Percentiles rank a stretch among this genome's conserved stretches.
Conservation (phyloP, 1,140 invertebrate genomes). For the Chelonus insularis region DNA sequence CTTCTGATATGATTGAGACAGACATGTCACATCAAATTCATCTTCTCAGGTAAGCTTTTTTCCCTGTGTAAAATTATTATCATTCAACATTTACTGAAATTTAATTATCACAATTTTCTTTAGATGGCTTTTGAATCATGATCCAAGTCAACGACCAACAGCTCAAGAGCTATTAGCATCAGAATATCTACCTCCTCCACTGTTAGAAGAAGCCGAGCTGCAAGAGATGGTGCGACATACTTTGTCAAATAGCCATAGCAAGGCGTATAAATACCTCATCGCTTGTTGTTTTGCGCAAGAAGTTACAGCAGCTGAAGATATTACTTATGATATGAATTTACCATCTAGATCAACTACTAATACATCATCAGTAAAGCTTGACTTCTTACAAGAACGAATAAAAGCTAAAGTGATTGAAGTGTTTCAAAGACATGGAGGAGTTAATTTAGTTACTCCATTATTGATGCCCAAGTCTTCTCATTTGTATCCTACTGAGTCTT, state of each 20-base stretch:
- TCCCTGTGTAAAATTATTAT: too few species aligned
- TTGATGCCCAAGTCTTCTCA: slow-evolving; percentile 71
- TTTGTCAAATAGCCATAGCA: slow-evolving; percentile 77
- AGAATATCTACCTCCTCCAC: slow-evolving; percentile 75
- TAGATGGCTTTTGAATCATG: slow-evolving; percentile 83
- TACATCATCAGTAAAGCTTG: slow-evolving; percentile 31
- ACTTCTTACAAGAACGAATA: slow-evolving; percentile 44
- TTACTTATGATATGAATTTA: slow-evolving; percentile 74
- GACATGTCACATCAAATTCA: slow-evolving; percentile 54
- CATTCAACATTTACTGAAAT: too few species aligned
- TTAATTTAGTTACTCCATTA: slow-evolving; percentile 73
- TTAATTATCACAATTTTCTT: too few species aligned
- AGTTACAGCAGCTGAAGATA: slow-evolving; percentile 69
- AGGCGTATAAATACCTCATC: slow-evolving; percentile 79
- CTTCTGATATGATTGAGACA: slow-evolving; percentile 63
- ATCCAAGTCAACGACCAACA: slow-evolving; percentile 79
- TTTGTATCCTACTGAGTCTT: slow-evolving; percentile 63
- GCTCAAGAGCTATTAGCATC: slow-evolving; percentile 81
- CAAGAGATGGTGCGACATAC: slow-evolving; percentile 77
- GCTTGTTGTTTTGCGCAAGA: slow-evolving; percentile 71
- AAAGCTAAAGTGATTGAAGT: slow-evolving; percentile 64
- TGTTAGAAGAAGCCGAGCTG: slow-evolving; percentile 78
- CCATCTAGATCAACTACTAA: slow-evolving; percentile 49
- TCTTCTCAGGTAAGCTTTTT: slow-evolving; percentile 58
- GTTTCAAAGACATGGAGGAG: slow-evolving; percentile 78